phyloP scores from a whole-genome alignment of 2,797 vertebrate genomes.

The Spinus olivaceus region DNA sequence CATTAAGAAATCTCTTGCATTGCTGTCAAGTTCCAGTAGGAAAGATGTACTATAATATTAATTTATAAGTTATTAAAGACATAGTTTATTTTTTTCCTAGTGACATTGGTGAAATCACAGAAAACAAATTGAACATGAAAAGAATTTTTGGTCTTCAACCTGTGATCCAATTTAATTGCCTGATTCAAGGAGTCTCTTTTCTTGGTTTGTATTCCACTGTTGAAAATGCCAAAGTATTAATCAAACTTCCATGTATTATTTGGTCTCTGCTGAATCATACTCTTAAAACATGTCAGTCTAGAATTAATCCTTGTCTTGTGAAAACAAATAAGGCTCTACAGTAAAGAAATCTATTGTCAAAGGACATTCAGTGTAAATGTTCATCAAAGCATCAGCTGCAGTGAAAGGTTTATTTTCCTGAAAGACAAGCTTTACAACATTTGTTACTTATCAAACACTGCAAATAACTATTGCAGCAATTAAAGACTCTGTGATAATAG shows the following conservation, averaged over 20 bases:
- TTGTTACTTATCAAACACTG: background rate
- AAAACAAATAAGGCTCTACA: background rate
- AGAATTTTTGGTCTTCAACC: background rate
- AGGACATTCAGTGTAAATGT: background rate
- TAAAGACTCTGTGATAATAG: background rate
- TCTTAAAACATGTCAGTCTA: background rate
- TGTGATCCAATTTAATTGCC: background rate
- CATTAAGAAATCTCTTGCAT: background rate
- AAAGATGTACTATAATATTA: background rate
- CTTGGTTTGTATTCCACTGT: background rate
- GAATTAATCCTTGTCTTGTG: background rate
- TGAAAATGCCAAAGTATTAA: constrained; percentile 1
- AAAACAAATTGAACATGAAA: background rate
- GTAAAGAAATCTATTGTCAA: background rate
- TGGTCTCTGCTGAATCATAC: background rate
- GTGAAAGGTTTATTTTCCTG: background rate
- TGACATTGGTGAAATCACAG: background rate
- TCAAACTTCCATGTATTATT: background rate
- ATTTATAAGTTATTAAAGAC: background rate
- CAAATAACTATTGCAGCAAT: background rate
- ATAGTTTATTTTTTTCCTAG: background rate
- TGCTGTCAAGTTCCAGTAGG: background rate
- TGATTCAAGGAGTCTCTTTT: background rate
- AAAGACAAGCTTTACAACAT: background rate
- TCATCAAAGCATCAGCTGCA: background rate